phyloP scores from a whole-genome alignment of 2,888 invertebrate species.

The Notodonta dromedarius region DNA sequence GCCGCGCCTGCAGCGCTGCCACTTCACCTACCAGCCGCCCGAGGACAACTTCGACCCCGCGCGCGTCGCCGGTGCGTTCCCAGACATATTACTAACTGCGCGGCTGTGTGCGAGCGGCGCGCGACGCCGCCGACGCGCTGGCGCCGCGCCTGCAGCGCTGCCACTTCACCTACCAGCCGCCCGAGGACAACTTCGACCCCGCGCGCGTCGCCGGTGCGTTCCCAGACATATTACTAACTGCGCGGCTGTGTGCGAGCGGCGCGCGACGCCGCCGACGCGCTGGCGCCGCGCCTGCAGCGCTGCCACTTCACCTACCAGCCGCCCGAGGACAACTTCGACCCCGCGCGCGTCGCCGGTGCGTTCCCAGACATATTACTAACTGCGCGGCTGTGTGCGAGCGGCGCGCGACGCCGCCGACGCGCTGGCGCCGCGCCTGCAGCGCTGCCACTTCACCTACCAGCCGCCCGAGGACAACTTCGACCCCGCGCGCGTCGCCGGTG shows the following conservation, averaged over 20 bases:
- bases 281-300: constrained; percentile 83
- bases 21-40: constrained; percentile 92
- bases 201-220: constrained; percentile 36
- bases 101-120: constrained; percentile 26
- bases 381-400: constrained; percentile 27
- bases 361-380: too few relatives aligned
- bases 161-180: constrained; percentile 90
- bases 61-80: constrained; percentile 36
- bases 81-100: too few relatives aligned
- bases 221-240: too few relatives aligned
- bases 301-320: constrained; percentile 89
- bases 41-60: constrained; percentile 87
- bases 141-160: constrained; percentile 83
- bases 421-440: constrained; percentile 83
- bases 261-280: constrained; percentile 72
- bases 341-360: too few relatives aligned
- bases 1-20: constrained; percentile 80
- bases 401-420: constrained; percentile 69
- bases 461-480: constrained; percentile 92
- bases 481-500: constrained; percentile 49
- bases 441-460: constrained; percentile 88
- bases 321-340: constrained; percentile 90
- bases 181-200: constrained; percentile 89
- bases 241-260: too few relatives aligned
- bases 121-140: constrained; percentile 76